Evolutionary conservation across 2,113 vertebrate genomes (phyloP).

Genomic region (Heteronetta atricapilla): DNA sequence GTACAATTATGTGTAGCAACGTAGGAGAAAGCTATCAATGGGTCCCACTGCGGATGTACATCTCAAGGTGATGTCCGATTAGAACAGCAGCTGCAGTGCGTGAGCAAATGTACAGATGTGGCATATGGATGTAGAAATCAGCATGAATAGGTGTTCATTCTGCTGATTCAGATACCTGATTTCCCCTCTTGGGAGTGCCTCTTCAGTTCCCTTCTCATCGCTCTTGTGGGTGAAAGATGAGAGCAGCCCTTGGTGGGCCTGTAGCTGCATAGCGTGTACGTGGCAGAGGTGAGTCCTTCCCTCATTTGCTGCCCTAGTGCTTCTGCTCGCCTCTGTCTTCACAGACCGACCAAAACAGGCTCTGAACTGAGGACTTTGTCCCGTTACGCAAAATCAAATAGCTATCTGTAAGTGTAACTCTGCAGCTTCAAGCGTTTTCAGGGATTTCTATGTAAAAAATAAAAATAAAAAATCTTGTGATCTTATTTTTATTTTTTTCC

Average conservation of each 20-base stretch:
- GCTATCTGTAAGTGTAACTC: neutral
- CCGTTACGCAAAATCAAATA: neutral
- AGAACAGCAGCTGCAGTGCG: fast-evolving
- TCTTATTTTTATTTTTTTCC: neutral
- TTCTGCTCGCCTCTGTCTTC: neutral
- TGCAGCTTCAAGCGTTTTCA: neutral
- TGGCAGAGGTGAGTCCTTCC: neutral
- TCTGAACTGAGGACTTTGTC: neutral
- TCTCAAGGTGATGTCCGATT: neutral
- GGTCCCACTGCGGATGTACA: fast-evolving
- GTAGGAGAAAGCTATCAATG: neutral
- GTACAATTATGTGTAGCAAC: fast-evolving
- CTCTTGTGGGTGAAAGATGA: neutral
- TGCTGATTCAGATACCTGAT: neutral
- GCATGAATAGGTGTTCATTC: neutral
- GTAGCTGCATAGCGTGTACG: neutral
- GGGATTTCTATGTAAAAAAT: neutral
- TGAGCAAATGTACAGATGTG: neutral
- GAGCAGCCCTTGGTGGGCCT: too few species aligned
- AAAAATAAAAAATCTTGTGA: too few species aligned
- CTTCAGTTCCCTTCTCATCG: neutral
- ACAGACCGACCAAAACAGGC: neutral
- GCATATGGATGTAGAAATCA: neutral
- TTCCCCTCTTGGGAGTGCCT: neutral
- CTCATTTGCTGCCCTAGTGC: neutral